Evolutionary conservation across 2,797 vertebrate genomes (phyloP).

Genomic region (Silurus aristotelis): DNA sequence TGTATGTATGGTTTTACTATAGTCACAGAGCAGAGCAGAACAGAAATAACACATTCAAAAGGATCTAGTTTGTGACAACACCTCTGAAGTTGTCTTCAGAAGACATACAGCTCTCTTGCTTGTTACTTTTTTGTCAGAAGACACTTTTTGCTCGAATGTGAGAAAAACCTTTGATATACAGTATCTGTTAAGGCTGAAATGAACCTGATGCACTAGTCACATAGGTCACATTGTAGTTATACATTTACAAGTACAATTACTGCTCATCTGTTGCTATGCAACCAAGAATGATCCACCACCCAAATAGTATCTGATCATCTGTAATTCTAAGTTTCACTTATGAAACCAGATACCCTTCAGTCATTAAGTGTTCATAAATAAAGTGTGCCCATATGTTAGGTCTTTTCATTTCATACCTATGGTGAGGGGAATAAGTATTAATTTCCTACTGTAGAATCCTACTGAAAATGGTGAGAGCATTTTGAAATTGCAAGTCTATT

Average conservation of each 20-base stretch:
- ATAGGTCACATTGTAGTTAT: neutral
- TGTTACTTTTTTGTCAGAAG: neutral
- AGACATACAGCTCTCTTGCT: neutral
- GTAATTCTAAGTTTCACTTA: neutral
- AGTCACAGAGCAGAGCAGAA: neutral
- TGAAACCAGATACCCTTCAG: neutral
- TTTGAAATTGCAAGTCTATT: neutral
- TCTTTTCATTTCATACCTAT: neutral
- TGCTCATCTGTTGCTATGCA: conserved; percentile 7
- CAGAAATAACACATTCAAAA: neutral
- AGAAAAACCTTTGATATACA: neutral
- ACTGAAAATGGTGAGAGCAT: neutral
- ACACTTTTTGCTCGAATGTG: neutral
- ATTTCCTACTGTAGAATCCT: neutral
- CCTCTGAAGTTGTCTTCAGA: neutral
- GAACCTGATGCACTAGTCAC: neutral
- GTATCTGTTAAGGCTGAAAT: neutral
- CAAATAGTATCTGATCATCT: neutral
- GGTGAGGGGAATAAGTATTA: neutral
- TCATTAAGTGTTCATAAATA: neutral
- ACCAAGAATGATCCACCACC: conserved; percentile 5
- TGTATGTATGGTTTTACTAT: neutral
- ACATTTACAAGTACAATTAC: conserved; percentile 14
- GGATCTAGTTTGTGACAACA: neutral
- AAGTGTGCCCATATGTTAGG: neutral